These are phyloP conservation scores for Kryptopterus vitreolus DNA, from an alignment of 2,797 vertebrate genomes.

Conservation along the genomic window DNA sequence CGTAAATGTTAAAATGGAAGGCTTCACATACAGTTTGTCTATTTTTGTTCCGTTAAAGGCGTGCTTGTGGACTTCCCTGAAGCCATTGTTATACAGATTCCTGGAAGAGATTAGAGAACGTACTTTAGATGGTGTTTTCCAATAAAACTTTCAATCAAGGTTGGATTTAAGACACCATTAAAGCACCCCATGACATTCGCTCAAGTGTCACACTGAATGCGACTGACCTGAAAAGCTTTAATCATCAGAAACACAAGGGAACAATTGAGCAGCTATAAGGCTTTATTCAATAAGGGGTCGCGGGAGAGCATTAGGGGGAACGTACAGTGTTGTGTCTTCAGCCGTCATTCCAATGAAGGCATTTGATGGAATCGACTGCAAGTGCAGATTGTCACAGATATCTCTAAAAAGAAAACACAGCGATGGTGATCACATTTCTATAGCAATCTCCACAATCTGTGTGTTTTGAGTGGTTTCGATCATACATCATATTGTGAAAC, in stretches of 20 bases:
- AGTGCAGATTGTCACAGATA: slow-evolving; percentile 83
- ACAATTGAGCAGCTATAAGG: background rate
- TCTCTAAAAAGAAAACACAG: slow-evolving; percentile 68
- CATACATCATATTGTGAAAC: background rate
- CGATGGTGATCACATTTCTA: background rate
- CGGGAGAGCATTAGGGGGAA: slow-evolving; percentile 3
- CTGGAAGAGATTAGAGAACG: slow-evolving; percentile 57
- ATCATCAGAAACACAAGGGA: background rate
- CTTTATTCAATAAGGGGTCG: background rate
- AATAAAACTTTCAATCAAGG: no score
- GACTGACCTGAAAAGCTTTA: background rate
- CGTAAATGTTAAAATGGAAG: slow-evolving; percentile 26
- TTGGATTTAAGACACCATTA: no score
- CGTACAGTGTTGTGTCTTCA: slow-evolving; percentile 71
- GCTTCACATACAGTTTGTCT: slow-evolving; percentile 78
- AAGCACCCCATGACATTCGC: no score
- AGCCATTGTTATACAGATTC: slow-evolving; percentile 87
- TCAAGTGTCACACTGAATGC: background rate
- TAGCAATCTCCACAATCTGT: background rate
- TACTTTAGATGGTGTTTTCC: background rate
- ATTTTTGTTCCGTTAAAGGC: slow-evolving; percentile 86
- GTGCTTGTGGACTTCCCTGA: slow-evolving; percentile 83
- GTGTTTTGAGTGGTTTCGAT: no score
- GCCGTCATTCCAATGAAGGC: slow-evolving; percentile 81
- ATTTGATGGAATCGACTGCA: slow-evolving; percentile 80